Evolutionary conservation across 1,140 invertebrate genomes (phyloP).

Genomic region (Drosophila repletoides): DNA sequence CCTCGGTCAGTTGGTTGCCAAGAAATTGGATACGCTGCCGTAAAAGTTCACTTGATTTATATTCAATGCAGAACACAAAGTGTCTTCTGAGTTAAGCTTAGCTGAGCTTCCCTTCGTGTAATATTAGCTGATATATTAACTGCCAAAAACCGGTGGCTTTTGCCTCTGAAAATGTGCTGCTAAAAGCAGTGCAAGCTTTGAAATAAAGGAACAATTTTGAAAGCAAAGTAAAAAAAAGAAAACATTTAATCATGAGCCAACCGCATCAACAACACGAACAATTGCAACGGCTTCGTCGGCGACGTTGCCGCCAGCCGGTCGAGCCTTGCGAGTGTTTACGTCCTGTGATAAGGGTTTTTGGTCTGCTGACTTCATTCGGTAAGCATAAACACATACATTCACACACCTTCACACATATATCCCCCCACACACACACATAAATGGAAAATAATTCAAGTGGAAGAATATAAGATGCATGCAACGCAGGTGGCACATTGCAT

Average conservation of each 20-base stretch:
- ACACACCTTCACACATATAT: background rate
- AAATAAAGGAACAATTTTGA: background rate
- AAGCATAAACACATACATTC: conserved; percentile 39
- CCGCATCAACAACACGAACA: conserved; percentile 60
- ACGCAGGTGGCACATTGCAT: conserved; percentile 31
- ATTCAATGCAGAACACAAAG: conserved; percentile 49
- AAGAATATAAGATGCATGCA: conserved; percentile 39
- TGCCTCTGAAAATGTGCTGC: conserved; percentile 18
- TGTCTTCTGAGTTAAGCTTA: conserved; percentile 26
- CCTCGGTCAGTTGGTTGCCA: conserved; percentile 36
- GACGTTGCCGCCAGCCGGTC: conserved; percentile 61
- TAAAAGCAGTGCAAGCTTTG: conserved; percentile 7
- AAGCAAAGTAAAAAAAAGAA: background rate
- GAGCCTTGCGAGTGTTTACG: conserved; percentile 77
- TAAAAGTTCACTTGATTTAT: conserved; percentile 54
- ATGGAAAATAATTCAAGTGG: conserved; percentile 41
- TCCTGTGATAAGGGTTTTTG: conserved; percentile 80
- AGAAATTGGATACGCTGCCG: conserved; percentile 43
- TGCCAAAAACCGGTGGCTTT: conserved; percentile 1
- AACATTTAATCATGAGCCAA: conserved; percentile 48
- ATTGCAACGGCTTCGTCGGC: conserved; percentile 52
- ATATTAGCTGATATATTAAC: conserved; percentile 56
- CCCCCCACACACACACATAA: background rate
- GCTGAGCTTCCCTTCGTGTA: conserved; percentile 32
- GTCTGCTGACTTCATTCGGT: conserved; percentile 81